Conservation (phyloP, 2,113 vertebrate genomes). For the rat (Rattus norvegicus) region GRCr8 NC_086031.1:87920001-87920500, state of each 20-base stretch:
- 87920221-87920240: not conserved
- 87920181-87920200: too few species aligned
- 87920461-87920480: not conserved
- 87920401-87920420: not conserved
- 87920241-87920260: not conserved
- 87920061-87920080: too few species aligned
- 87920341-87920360: not conserved
- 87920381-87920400: not conserved
- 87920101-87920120: too few species aligned
- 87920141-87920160: too few species aligned
- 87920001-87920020: not conserved
- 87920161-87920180: too few species aligned
- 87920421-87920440: not conserved
- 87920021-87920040: not conserved
- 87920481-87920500: not conserved
- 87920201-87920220: not conserved
- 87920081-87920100: too few species aligned
- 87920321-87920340: not conserved
- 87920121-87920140: too few species aligned
- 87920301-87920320: not conserved
- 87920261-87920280: not conserved
- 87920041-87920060: not conserved
- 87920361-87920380: not conserved
- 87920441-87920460: not conserved
- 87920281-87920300: not conserved